Percentiles rank a stretch among this genome's conserved stretches.
Conservation (phyloP, 2,797 vertebrate species). For the Galago senegalensis region DNA sequence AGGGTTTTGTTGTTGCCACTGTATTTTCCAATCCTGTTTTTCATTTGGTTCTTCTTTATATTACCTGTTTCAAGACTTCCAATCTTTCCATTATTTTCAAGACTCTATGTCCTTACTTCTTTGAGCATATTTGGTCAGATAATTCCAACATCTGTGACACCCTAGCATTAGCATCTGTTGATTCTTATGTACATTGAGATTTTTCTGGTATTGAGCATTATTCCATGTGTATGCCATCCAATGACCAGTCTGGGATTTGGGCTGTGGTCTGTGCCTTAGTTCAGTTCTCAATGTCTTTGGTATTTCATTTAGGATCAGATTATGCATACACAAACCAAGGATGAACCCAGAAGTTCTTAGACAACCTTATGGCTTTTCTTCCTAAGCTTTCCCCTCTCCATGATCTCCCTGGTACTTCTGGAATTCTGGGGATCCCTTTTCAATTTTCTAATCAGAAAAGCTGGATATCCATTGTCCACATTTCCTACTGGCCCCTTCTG, state of each 20-base stretch:
- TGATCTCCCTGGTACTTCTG: neutral
- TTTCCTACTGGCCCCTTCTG: neutral
- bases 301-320: neutral
- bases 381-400: neutral
- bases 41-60: neutral
- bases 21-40: neutral
- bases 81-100: constrained; percentile 10
- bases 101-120: neutral
- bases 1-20: neutral
- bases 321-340: neutral
- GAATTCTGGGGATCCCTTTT: neutral
- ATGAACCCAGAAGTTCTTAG: neutral
- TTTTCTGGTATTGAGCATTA: neutral
- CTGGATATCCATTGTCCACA: neutral
- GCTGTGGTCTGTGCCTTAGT: neutral
- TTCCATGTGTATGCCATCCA: neutral
- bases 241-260: neutral
- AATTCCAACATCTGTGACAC: neutral
- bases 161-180: neutral
- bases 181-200: neutral
- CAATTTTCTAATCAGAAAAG: neutral
- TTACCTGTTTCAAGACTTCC: neutral
- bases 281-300: constrained; percentile 33
- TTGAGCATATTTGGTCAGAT: neutral
- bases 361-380: neutral